phyloP scores from a whole-genome alignment of 2,113 vertebrate species.

The Mormoops blainvillei region DNA sequence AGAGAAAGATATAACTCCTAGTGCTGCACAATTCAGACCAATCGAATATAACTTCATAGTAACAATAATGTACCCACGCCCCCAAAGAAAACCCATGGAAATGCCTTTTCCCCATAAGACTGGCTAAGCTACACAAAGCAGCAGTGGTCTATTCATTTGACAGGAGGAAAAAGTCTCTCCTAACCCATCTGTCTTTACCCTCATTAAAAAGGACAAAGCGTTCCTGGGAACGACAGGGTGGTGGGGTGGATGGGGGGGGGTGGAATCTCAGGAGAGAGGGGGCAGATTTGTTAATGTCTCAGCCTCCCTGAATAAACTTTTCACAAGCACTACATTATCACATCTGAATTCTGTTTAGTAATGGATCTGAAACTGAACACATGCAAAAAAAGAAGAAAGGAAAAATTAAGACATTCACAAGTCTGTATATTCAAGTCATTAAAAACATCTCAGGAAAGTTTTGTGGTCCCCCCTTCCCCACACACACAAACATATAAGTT shows the following conservation, averaged over 20 bases:
- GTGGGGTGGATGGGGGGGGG: no score
- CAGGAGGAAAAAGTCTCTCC: not conserved
- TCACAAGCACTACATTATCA: not conserved
- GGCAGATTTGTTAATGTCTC: not conserved
- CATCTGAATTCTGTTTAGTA: slow-evolving; percentile 14
- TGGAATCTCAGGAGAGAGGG: not conserved
- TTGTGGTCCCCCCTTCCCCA: not conserved
- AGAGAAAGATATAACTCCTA: slow-evolving; percentile 23
- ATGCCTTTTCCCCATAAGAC: slow-evolving; percentile 40
- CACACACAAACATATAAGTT: not conserved
- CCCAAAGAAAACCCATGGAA: slow-evolving; percentile 11
- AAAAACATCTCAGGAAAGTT: slow-evolving; percentile 7
- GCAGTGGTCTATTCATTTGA: slow-evolving; percentile 23
- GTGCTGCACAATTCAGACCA: slow-evolving; percentile 1
- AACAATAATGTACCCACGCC: not conserved
- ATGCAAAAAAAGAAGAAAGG: not conserved
- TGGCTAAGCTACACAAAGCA: slow-evolving; percentile 21
- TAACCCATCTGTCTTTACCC: slow-evolving; percentile 53
- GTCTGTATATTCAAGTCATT: not conserved
- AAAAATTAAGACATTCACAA: slow-evolving; percentile 12
- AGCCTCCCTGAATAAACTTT: slow-evolving; percentile 24
- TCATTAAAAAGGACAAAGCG: slow-evolving; percentile 60
- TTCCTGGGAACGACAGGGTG: no score
- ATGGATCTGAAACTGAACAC: not conserved
- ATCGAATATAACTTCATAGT: slow-evolving; percentile 29